A percentile compares a stretch with the other conserved stretches of the same genome.
Conservation (phyloP, 2,888 invertebrate genomes). For the Eilema depressum region DNA sequence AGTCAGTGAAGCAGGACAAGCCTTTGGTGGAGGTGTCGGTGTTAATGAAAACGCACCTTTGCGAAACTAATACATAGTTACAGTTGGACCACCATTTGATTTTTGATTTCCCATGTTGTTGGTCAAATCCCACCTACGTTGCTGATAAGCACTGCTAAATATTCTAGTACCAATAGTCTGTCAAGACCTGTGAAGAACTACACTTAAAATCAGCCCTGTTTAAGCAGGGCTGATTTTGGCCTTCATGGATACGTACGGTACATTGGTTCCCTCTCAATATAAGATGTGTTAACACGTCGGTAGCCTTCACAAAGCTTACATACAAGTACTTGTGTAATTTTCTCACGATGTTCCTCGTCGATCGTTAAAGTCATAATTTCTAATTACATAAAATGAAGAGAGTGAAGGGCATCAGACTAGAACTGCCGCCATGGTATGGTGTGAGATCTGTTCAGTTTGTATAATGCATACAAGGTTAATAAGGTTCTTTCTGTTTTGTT, state of each 20-base stretch:
- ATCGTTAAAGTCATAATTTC: not conserved
- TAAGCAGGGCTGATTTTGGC: too few species aligned
- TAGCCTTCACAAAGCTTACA: not conserved
- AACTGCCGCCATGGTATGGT: not conserved
- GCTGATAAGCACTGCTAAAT: not conserved
- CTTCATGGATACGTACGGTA: too few species aligned
- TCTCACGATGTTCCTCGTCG: not conserved
- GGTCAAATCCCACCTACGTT: not conserved
- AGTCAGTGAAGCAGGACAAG: too few species aligned
- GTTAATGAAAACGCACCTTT: too few species aligned
- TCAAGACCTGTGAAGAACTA: not conserved
- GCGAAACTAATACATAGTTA: too few species aligned
- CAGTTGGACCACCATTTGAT: not conserved
- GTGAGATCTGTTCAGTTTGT: not conserved
- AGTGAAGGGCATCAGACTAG: not conserved
- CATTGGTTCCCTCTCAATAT: not conserved
- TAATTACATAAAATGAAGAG: not conserved
- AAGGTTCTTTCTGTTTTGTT: not conserved
- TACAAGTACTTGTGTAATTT: not conserved
- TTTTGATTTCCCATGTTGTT: not conserved
- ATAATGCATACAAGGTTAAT: not conserved
- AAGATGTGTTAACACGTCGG: not conserved
- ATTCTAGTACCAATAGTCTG: not conserved
- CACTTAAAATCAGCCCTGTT: not conserved
- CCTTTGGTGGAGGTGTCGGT: too few species aligned